Evolutionary conservation across 2,888 invertebrate species (phyloP).

Genomic region (Synanthedon tipuliformis): DNA sequence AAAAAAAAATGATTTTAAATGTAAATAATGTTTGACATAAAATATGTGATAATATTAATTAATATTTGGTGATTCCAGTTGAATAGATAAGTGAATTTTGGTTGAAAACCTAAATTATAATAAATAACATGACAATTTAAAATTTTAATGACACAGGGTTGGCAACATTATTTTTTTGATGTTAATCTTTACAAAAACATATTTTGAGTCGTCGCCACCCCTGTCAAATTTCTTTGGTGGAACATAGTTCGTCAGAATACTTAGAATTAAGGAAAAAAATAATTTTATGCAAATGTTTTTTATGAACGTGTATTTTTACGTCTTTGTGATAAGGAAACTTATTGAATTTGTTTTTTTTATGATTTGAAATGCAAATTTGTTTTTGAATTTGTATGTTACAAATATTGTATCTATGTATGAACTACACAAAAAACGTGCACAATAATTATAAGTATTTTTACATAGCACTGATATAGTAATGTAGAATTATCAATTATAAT

Average conservation of each 20-base stretch:
- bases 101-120: conserved; percentile 32
- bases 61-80: conserved; percentile 20
- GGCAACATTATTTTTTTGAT: neutral
- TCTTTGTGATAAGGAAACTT: neutral
- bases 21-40: no score
- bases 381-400: neutral
- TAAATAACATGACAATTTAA: conserved; percentile 4
- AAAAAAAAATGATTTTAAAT: no score
- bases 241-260: neutral
- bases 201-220: no score
- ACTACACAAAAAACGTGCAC: conserved; percentile 18
- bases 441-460: conserved; percentile 25
- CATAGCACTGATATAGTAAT: conserved; percentile 30
- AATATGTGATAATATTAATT: no score
- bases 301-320: neutral
- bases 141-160: neutral
- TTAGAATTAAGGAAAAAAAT: neutral
- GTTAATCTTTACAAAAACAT: neutral
- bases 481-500: neutral
- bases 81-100: conserved; percentile 18
- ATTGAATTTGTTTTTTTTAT: neutral
- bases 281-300: neutral
- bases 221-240: neutral
- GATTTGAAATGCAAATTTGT: neutral
- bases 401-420: neutral